Base-by-base conservation (phyloP, 2,888 invertebrate species). In the Brachyopa scutellaris region DNA sequence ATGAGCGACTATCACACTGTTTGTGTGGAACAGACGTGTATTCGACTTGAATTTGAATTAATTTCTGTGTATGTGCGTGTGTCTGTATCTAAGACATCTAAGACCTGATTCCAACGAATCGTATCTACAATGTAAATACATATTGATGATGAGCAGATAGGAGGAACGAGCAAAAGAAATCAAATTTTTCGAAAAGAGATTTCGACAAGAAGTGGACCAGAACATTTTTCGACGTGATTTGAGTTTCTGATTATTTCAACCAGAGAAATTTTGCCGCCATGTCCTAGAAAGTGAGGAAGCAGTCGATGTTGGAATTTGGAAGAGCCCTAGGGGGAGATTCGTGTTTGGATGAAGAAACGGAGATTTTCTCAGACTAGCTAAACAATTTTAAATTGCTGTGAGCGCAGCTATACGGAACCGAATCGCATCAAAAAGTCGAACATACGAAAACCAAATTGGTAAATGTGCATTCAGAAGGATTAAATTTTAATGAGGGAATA, bases 221-320 rank as follows among this genome's bases (percentile, higher is more conserved):
- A 73, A 73, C 47, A 64, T 64, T 73, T 57, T 64, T 64, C 47
- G 64, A 73, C 73, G 73, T 73, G 73, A 64, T 64, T 64, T 64
- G 73, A 55, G 64, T 73, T 64, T 21, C 26, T 55, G 64, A 73
- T 73, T 73, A 64, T 73, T 55, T 64, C n/a, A n/a, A 51, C 64
- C 40, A 51, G 26, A 40, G 13, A 36, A 11, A 1, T 26, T 26
- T 51, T 13, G 1, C 8, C 7, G 29, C 6, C 26, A 5, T 26
- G 26, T 64, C 47, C 8, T n/a, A 17, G 23, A 23, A 5, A 45
- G 1, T 7, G 15, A 23, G 13, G 36, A 40, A 15, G 8, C 17
- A 23, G n/a, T n/a, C n/a, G 15, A n/a, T 49, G 8, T 15, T 13
- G 11, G 19, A 29, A 19, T 45, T 8, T 11, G 13, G 5, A 6